phyloP scores from a whole-genome alignment of 1,140 invertebrate species.

The Drosophila sucinea region DNA sequence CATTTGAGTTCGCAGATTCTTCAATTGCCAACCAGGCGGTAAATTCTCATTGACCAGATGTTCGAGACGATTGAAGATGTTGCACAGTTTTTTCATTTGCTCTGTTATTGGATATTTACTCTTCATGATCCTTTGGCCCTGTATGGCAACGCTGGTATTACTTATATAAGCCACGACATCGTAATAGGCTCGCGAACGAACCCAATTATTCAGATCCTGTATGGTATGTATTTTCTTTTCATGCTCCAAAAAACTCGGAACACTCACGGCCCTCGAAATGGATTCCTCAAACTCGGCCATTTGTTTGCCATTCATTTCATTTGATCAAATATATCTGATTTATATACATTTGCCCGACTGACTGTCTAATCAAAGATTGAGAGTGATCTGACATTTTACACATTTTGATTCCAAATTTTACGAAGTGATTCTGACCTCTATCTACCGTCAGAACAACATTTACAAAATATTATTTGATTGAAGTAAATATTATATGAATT shows the following conservation, averaged over 20 bases:
- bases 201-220: conserved; percentile 44
- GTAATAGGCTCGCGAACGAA: conserved; percentile 46
- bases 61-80: conserved; percentile 49
- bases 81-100: conserved; percentile 38
- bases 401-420: no score
- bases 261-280: neutral
- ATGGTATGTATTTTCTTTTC: conserved; percentile 25
- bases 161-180: conserved; percentile 54
- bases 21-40: conserved; percentile 13
- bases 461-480: no score
- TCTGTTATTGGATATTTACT: conserved; percentile 3
- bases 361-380: no score
- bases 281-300: neutral
- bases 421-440: no score
- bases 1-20: conserved; percentile 8
- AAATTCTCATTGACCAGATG: conserved; percentile 21
- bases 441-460: no score
- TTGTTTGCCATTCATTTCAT: neutral
- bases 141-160: conserved; percentile 56
- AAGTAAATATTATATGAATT: no score
- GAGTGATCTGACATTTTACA: no score
- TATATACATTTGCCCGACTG: no score
- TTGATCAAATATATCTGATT: no score
- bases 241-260: conserved; percentile 30
- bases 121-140: conserved; percentile 16